Base-by-base conservation (phyloP, 2,888 invertebrate species). In the Oxystoma pomonae region DNA sequence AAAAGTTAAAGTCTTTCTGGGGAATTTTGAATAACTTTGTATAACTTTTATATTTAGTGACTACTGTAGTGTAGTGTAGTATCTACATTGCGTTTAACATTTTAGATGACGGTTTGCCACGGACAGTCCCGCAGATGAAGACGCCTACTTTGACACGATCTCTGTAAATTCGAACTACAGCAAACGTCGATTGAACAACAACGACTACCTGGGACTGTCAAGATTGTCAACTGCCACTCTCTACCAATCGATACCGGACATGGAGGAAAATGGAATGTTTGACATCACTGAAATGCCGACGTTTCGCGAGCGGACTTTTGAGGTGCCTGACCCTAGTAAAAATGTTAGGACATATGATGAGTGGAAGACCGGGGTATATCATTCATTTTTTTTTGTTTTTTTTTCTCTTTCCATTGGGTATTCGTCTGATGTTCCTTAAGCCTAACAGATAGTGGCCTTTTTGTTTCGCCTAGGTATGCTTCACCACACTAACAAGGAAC, bases 351-450 rank as follows among this genome's bases (percentile, higher is more conserved):
- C 84, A 74, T 85, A 85, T 81, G 81, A 82, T 80, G 83, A 85
- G 81, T 85, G 85, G 85, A 84, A 83, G 81, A 81, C 82, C 82
- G 83, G 83, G 85, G 85, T 85, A 85, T 79, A 35, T 35, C 20
- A 52, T 52, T 35, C 35, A 35, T 35, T 35, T 35, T 35, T 35
- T 35, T 35, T 35, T 3, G 3, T 35, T 35, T 3, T 35, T 35
- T 35, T 35, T 35, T 7, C 12, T 35, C 12, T 35, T 35, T 50
- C n/a, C n/a, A n/a, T n/a, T n/a, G n/a, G n/a, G n/a, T n/a, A n/a
- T n/a, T n/a, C n/a, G n/a, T n/a, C n/a, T n/a, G n/a, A n/a, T n/a
- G n/a, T n/a, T n/a, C n/a, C n/a, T n/a, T n/a, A n/a, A n/a, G n/a
- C n/a, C n/a, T n/a, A n/a, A n/a, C n/a, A n/a, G n/a, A n/a, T n/a